phyloP scores from a whole-genome alignment of 2,797 vertebrate species.

The Darevskia nairensis region DNA sequence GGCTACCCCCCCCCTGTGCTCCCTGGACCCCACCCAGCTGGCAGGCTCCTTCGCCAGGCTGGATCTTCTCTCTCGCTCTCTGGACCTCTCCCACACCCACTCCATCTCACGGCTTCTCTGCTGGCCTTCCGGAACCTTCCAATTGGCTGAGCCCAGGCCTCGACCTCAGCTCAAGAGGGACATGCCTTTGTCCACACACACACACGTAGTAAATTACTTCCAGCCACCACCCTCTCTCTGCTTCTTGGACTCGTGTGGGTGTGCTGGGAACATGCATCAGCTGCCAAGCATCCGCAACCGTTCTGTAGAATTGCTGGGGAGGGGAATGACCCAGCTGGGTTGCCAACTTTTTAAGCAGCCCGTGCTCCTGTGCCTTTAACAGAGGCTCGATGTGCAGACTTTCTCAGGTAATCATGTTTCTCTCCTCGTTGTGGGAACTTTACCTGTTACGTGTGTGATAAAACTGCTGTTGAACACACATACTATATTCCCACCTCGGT shows the following conservation, averaged over 20 bases:
- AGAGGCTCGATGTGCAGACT: background rate
- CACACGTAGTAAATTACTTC: background rate
- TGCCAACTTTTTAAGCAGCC: background rate
- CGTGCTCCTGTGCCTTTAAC: background rate
- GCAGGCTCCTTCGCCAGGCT: background rate
- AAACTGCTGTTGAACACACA: background rate
- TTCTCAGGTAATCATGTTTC: background rate
- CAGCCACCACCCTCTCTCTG: background rate
- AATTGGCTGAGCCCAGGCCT: background rate
- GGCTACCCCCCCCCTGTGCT: background rate
- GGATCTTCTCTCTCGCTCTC: background rate
- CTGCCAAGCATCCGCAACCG: background rate
- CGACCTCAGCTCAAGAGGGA: background rate
- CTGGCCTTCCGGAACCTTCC: background rate
- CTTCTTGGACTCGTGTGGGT: background rate
- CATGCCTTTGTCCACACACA: background rate
- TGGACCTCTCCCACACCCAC: background rate
- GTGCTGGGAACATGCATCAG: background rate
- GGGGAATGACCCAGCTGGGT: background rate
- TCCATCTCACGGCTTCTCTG: background rate
- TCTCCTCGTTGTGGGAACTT: background rate
- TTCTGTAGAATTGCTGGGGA: background rate
- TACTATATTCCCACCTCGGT: background rate
- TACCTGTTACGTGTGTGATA: background rate
- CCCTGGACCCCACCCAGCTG: background rate